Evolutionary conservation across 2,797 vertebrate species (phyloP).

Genomic region (Poliocrania exsul): DNA sequence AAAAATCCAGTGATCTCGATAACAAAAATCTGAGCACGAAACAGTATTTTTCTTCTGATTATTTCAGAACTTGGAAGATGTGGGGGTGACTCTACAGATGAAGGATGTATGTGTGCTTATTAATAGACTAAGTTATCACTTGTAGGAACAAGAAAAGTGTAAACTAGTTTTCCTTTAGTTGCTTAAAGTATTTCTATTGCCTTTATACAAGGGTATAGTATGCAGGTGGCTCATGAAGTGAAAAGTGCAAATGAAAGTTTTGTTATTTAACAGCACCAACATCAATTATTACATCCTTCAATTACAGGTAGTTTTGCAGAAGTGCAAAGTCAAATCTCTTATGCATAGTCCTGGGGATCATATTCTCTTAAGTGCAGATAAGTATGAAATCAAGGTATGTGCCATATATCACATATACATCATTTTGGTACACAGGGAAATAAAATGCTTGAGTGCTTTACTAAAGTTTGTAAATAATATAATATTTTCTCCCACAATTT

Average conservation of each 20-base stretch:
- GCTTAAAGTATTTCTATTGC: not conserved
- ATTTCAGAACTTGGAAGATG: not conserved
- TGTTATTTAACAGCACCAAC: not conserved
- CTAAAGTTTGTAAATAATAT: not conserved
- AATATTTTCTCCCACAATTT: not conserved
- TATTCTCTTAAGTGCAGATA: slow-evolving; percentile 96
- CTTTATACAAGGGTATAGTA: not conserved
- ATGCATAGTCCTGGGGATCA: slow-evolving; percentile 96
- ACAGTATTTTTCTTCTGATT: not conserved
- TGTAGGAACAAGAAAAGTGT: not conserved
- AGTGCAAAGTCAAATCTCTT: slow-evolving; percentile 94
- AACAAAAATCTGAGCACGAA: not conserved
- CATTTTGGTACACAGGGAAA: not conserved
- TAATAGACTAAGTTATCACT: not conserved
- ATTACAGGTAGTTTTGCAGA: slow-evolving; percentile 92
- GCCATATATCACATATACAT: not conserved
- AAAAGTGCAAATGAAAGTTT: not conserved
- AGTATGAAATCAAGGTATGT: slow-evolving; percentile 98
- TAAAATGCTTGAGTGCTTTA: not conserved
- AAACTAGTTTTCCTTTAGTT: not conserved
- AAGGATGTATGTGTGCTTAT: not conserved
- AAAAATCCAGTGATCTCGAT: not conserved
- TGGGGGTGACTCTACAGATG: not conserved
- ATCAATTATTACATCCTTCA: not conserved
- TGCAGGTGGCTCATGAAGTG: not conserved